Base-by-base conservation (phyloP, 2,113 vertebrate genomes). In the Poeciliopsis turrubarensis region DNA sequence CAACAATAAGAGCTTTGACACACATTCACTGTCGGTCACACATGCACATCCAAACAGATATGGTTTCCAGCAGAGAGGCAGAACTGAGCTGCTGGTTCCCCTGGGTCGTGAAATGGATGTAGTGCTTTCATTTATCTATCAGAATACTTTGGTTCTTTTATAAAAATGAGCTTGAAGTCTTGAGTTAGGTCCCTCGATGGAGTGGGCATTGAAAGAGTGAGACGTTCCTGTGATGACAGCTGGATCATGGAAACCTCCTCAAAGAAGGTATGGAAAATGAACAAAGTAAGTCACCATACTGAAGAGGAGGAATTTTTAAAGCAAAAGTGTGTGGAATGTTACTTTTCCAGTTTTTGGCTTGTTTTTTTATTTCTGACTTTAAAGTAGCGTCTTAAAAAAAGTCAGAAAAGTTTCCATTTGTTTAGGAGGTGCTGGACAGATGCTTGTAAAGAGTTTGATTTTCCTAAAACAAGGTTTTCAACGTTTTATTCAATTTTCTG, bases 1-100 rank as follows among this genome's bases (percentile, higher is more conserved):
- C 62, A 86, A 91, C 89, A 92, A 92, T 90, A 78, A 79, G 61
- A 80, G 81, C 87, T 79, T 91, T 92, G 83, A 89, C 80, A 85
- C 84, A 82, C 70, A 72, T 64, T 70, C 30, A 60, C 34, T 61
- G n/a, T 27, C 31, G 39, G 47, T 34, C 72, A 69, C 60, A 79
- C 10, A 30, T 2, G 34, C 31, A 82, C 65, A 71, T 68, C 70
- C 3, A 70, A 17, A 80, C 60, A 68, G 27, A 83, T 65, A 80
- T 26, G 41, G 39, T 63, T 41, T 68, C 30, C 60, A 80, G 70
- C 31, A 73, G 30, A 72, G 51, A 27, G 51, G 19, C 37, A 65
- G 78, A 71, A 60, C 51, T 66, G 65, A 79, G 62, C 70, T 25
- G 2, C 17, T 61, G 47, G 57, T 32, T 77, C 65, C 62, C 79